Evolutionary conservation across 2,797 vertebrate genomes (phyloP), one percentile per base, ranked within the genome.

Genomic region (Clarias laeviceps): DNA sequence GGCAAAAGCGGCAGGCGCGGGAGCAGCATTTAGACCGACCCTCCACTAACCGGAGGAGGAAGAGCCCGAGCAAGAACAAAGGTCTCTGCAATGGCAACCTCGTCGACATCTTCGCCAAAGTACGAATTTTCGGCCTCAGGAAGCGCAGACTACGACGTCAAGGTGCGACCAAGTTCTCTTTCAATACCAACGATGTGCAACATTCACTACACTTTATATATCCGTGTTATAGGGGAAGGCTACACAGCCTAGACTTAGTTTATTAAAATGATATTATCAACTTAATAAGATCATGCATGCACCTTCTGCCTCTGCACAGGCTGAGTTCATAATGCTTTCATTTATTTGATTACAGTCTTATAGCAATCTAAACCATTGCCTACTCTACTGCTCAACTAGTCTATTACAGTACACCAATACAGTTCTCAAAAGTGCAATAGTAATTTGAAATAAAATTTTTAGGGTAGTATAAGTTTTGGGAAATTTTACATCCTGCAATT

Each of bases 71-170:
- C 95, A 99, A 97, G 95, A 99, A 97, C 92, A 97, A 98, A 93
- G 97, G 97, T 92, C 97, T 98, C 83, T 98, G 98, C 96, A 99
- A 98, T 91, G 97, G 97, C 86, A 99, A 97, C 95, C 96, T 99
- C 95, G 98, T 99, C 94, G 98, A 99, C 93, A 99, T 99, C 94
- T 99, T 99, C 96, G 99, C 98, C 90, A 99, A 99, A 97, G 98
- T 99, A 95, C 97, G 98, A 95, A 99, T 99, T 96, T 99, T 99
- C 95, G 98, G 98, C 91, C 97, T 99, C 96, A 99, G 97, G 95
- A 99, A 99, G 94, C 94, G 98, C 90, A 96, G 98, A 93, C 96
- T 99, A 96, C 95, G 98, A 95, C 97, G 98, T 95, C 98, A 98
- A 99, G 98, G 98, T 99, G 95, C 95, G 97, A 90, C 91, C 93